Conservation (phyloP, 2,888 invertebrate genomes). For the Cerceris rybyensis region DNA sequence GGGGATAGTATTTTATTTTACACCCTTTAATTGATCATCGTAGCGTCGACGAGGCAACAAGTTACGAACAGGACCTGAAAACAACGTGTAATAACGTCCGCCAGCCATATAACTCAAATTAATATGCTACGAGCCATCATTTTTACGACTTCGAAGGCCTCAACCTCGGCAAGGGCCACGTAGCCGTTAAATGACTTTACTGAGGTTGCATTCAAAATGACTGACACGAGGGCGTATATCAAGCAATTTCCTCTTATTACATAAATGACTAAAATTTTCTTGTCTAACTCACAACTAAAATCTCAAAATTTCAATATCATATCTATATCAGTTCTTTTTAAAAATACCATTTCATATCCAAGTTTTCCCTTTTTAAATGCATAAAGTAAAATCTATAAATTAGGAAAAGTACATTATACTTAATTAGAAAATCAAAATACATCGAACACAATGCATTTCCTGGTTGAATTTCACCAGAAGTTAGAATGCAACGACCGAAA, state of each 20-base stretch:
- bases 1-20: background rate
- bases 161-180: conserved; percentile 66
- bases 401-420: too few relatives aligned
- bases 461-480: too few relatives aligned
- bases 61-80: background rate
- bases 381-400: too few relatives aligned
- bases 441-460: background rate
- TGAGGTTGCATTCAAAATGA: conserved; percentile 59
- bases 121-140: conserved; percentile 55
- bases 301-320: too few relatives aligned
- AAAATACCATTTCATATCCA: too few relatives aligned
- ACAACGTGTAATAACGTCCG: conserved; percentile 23
- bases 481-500: too few relatives aligned
- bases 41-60: background rate
- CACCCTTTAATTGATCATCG: background rate
- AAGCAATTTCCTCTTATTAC: background rate
- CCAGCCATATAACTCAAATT: conserved; percentile 38
- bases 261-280: background rate
- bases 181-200: conserved; percentile 44
- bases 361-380: too few relatives aligned
- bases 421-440: conserved; percentile 3
- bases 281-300: too few relatives aligned
- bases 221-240: conserved; percentile 24
- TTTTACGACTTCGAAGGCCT: conserved; percentile 62
- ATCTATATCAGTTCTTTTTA: too few relatives aligned